Evolutionary conservation across 2,797 vertebrate species (phyloP).

Genomic region (Sebastes minor): DNA sequence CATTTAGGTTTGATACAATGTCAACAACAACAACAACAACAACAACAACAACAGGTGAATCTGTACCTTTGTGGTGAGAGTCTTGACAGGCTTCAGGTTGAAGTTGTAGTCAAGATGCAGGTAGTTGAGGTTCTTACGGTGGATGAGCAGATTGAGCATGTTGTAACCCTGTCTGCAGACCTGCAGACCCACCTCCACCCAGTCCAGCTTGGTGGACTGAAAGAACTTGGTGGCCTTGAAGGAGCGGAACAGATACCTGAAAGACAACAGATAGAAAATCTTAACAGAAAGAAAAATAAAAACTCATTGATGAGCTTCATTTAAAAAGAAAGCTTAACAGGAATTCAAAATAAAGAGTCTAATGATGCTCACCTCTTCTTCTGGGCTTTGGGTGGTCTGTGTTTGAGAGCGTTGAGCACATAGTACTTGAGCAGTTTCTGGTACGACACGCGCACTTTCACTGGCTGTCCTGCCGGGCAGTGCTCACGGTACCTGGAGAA

Average conservation of each 20-base stretch:
- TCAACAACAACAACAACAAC: neutral
- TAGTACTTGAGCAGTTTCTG: slow-evolving; percentile 99
- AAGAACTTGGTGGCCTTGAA: slow-evolving; percentile 99
- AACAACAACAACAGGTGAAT: neutral
- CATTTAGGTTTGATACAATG: neutral
- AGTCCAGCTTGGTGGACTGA: slow-evolving; percentile 98
- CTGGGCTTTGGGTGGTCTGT: slow-evolving; percentile 97
- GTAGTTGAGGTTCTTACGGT: slow-evolving; percentile 99
- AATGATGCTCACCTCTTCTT: slow-evolving; percentile 90
- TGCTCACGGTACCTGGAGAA: slow-evolving; percentile 94
- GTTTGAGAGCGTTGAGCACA: slow-evolving; percentile 97
- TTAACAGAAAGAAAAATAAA: neutral
- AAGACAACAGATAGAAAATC: neutral
- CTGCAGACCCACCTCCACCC: slow-evolving; percentile 98
- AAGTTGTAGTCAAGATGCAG: slow-evolving; percentile 99
- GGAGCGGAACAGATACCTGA: slow-evolving; percentile 97
- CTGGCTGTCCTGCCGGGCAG: slow-evolving; percentile 97
- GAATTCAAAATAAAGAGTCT: neutral
- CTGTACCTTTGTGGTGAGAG: slow-evolving; percentile 96
- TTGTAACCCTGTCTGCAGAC: slow-evolving; percentile 99
- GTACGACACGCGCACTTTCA: slow-evolving; percentile 98
- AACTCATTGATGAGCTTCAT: neutral
- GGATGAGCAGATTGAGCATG: slow-evolving; percentile 99
- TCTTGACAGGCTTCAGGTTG: slow-evolving; percentile 98
- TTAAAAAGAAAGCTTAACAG: neutral